Conservation (phyloP, 2,888 invertebrate genomes). For the Sminthurides aquaticus region DNA sequence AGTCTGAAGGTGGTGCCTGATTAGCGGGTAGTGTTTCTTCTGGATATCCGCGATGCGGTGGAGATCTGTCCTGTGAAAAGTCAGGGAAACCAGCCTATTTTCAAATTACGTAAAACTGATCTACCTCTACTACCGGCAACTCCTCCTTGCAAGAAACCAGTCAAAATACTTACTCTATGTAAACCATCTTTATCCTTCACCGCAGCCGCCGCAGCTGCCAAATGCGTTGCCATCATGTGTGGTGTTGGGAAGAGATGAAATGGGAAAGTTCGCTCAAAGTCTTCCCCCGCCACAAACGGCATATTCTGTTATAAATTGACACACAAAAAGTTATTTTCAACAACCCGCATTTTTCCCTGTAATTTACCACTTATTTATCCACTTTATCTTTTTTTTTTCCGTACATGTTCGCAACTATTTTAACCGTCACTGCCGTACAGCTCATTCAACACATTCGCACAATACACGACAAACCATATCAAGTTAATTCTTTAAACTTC, state of each 20-base stretch:
- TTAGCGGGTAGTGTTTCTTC: constrained; percentile 41
- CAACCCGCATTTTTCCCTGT: not conserved
- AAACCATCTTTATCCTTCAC: constrained; percentile 30
- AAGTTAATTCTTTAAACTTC: no score
- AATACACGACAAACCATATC: no score
- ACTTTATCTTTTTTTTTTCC: no score
- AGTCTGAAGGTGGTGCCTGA: constrained; percentile 47
- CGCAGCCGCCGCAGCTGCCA: constrained; percentile 42
- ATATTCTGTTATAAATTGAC: constrained; percentile 30
- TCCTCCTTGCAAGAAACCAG: not conserved
- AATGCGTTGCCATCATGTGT: constrained; percentile 41
- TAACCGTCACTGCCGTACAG: no score
- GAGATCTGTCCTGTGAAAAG: constrained; percentile 40
- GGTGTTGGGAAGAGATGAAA: constrained; percentile 39
- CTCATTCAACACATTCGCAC: no score
- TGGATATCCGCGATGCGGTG: constrained; percentile 38
- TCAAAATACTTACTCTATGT: constrained; percentile 21
- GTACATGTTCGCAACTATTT: no score
- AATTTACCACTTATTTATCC: not conserved
- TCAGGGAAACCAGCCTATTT: constrained; percentile 25
- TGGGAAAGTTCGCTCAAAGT: constrained; percentile 35
- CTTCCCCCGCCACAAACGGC: constrained; percentile 35
- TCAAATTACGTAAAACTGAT: not conserved
- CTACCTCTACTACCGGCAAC: not conserved
- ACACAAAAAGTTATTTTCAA: not conserved